Evolutionary conservation across 2,113 vertebrate genomes (phyloP).

Genomic region (Campylomormyrus tamandua): DNA sequence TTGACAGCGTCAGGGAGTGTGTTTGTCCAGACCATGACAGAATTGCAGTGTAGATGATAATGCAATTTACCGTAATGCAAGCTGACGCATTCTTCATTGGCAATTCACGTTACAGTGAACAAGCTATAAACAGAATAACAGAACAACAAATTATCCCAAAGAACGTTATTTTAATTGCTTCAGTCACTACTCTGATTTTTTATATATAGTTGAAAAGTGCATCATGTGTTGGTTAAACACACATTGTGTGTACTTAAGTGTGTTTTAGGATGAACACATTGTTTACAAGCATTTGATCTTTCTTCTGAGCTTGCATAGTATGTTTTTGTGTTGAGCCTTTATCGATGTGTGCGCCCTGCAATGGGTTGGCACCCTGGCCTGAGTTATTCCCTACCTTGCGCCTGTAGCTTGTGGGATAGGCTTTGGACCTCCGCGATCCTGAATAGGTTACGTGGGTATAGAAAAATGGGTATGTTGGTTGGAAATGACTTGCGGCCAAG

Average conservation of each 20-base stretch:
- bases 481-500: neutral
- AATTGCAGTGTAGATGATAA: neutral
- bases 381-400: neutral
- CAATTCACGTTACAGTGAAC: neutral
- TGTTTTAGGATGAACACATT: neutral
- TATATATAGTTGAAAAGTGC: neutral
- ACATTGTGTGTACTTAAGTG: neutral
- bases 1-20: neutral
- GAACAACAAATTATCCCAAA: neutral
- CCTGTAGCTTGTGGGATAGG: neutral
- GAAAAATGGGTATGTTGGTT: neutral
- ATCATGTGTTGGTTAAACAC: neutral
- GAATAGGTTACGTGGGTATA: neutral
- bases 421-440: neutral
- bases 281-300: neutral
- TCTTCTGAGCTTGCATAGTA: neutral
- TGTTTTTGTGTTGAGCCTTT: neutral
- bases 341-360: neutral
- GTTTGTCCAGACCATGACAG: neutral
- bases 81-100: neutral
- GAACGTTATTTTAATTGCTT: neutral
- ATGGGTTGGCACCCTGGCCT: neutral
- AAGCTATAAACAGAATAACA: neutral
- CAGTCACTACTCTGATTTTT: neutral
- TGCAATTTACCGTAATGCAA: neutral